These are phyloP conservation scores for Mercenaria mercenaria DNA, from an alignment of 1,140 invertebrate species.

Conservation along the genomic window DNA sequence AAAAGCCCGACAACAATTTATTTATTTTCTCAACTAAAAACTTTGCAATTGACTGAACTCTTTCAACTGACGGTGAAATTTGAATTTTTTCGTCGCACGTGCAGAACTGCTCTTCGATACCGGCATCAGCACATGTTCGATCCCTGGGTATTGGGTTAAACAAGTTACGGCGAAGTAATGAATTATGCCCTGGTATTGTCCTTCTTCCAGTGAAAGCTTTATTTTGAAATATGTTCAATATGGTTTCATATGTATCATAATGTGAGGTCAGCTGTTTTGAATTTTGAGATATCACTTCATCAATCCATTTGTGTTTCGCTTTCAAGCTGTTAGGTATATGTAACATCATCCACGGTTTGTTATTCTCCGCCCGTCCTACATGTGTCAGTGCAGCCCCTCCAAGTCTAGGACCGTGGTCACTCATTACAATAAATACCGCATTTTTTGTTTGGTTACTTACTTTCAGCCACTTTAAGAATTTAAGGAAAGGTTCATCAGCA, in stretches of 20 bases:
- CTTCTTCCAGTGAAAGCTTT: neutral
- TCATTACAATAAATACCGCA: conserved; percentile 53
- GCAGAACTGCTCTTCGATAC: conserved; percentile 68
- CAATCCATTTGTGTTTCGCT: neutral
- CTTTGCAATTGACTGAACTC: conserved; percentile 16
- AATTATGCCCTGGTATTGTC: neutral
- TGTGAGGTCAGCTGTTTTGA: conserved; percentile 32
- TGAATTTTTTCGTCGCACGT: conserved; percentile 60
- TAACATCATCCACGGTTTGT: conserved; percentile 55
- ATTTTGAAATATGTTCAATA: conserved; percentile 50
- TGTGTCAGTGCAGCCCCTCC: conserved; percentile 52
- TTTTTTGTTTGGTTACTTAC: conserved; percentile 46
- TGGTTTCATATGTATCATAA: conserved; percentile 65
- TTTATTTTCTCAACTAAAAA: conserved; percentile 61
- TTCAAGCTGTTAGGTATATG: conserved; percentile 55
- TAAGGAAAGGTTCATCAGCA: conserved; percentile 71
- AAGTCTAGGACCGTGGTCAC: conserved; percentile 66
- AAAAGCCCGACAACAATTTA: conserved; percentile 38
- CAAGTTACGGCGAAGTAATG: conserved; percentile 47
- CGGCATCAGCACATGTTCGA: conserved; percentile 65
- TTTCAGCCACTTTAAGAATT: conserved; percentile 70
- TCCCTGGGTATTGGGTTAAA: conserved; percentile 60
- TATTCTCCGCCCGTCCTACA: conserved; percentile 62
- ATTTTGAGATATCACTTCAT: conserved; percentile 10
- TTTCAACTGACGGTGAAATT: neutral